Evolutionary conservation across 2,113 vertebrate genomes (phyloP).

Genomic region (Calypte anna): DNA sequence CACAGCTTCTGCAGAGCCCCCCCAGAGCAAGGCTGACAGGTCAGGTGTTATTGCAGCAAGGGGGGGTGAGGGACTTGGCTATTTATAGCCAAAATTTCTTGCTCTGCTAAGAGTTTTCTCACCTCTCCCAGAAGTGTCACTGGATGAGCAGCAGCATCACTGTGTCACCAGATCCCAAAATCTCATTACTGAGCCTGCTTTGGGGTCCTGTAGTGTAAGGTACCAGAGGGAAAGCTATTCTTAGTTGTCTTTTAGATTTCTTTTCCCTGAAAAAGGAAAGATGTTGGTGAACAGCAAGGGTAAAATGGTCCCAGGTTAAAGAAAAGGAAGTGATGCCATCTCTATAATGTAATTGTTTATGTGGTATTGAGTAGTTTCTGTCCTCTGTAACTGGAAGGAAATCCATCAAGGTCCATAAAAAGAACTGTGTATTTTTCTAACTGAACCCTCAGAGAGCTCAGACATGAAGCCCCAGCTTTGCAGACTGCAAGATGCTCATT

Average conservation of each 20-base stretch:
- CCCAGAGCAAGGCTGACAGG: neutral
- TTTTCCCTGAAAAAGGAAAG: neutral
- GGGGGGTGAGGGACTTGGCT: neutral
- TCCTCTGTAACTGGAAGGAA: neutral
- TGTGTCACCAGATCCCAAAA: neutral
- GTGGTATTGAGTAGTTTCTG: neutral
- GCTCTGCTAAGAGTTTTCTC: neutral
- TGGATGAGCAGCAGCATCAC: neutral
- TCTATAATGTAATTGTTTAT: neutral
- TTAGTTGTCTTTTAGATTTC: neutral
- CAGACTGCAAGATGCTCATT: neutral
- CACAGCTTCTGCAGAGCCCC: neutral
- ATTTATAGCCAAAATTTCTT: constrained; percentile 17
- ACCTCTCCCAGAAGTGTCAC: neutral
- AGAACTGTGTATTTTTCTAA: neutral
- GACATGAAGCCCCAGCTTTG: neutral
- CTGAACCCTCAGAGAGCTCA: neutral
- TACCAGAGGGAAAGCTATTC: neutral
- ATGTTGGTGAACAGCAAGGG: neutral
- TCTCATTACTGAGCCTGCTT: neutral
- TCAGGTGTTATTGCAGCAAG: neutral
- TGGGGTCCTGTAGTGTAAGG: neutral
- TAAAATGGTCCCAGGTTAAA: neutral
- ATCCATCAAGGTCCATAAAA: neutral
- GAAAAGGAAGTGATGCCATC: neutral